These are phyloP conservation scores for Columbina picui DNA, from an alignment of 2,113 vertebrate genomes.

Conservation along the genomic window DNA sequence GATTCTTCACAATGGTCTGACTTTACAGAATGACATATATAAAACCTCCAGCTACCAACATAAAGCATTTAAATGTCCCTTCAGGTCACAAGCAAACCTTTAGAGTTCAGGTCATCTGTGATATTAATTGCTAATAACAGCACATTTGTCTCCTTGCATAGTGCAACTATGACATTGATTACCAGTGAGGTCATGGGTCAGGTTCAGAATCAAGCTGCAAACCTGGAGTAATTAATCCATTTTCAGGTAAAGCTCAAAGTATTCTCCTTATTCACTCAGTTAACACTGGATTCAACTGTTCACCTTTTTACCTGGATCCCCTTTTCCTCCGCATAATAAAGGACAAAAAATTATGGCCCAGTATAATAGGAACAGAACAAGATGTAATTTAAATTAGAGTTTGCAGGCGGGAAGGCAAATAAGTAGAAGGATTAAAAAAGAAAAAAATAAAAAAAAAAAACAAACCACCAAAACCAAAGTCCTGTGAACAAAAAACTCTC, in stretches of 20 bases:
- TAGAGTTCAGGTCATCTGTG: background rate
- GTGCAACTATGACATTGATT: background rate
- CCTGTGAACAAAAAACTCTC: background rate
- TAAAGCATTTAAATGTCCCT: background rate
- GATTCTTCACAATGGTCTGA: background rate
- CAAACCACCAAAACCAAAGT: fast-evolving
- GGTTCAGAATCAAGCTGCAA: background rate
- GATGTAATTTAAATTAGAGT: background rate
- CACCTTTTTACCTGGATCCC: background rate
- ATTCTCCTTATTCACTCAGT: background rate
- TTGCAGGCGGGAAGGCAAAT: background rate
- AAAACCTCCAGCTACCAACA: background rate
- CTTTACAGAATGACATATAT: background rate
- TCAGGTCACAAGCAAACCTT: background rate
- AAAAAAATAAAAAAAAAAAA: no score
- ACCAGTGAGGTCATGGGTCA: background rate
- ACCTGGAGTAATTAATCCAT: background rate
- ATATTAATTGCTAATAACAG: constrained; percentile 11
- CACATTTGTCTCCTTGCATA: background rate
- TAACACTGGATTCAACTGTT: background rate
- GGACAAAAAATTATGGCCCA: background rate
- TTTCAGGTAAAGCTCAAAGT: background rate
- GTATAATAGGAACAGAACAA: background rate
- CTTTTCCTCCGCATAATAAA: background rate
- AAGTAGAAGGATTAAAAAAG: background rate